Percentiles rank a stretch among this genome's conserved stretches.
These are phyloP conservation scores for Syngnathus typhle DNA, from an alignment of 2,113 vertebrate species.

Conservation along the genomic window DNA sequence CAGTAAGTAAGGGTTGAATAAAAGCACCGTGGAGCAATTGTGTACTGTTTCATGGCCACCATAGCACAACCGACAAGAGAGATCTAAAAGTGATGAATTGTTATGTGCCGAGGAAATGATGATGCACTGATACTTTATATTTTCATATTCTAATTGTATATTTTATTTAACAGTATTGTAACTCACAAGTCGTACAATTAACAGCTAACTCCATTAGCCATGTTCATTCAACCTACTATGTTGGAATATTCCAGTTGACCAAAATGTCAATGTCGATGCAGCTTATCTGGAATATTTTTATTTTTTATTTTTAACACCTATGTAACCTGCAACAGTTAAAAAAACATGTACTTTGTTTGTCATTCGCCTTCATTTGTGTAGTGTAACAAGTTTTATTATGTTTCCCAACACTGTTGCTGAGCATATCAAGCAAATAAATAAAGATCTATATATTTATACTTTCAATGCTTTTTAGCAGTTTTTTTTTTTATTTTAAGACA, in stretches of 20 bases:
- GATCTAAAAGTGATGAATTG: not conserved
- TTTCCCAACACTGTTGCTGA: constrained; percentile 65
- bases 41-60: constrained; percentile 22
- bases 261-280: not conserved
- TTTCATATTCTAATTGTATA: constrained; percentile 60
- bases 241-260: constrained; percentile 5
- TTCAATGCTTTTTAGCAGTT: constrained; percentile 26
- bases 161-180: constrained; percentile 45
- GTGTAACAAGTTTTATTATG: constrained; percentile 25
- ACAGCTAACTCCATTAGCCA: constrained; percentile 26
- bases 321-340: constrained; percentile 13
- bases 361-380: constrained; percentile 21
- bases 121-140: constrained; percentile 74
- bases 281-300: not conserved
- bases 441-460: constrained; percentile 79
- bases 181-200: constrained; percentile 41
- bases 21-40: not conserved
- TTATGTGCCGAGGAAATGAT: constrained; percentile 45
- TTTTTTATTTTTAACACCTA: not conserved
- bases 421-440: constrained; percentile 68
- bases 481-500: not conserved
- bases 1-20: not conserved
- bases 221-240: constrained; percentile 7
- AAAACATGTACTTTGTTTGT: not conserved
- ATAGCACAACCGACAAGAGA: not conserved